Conservation (phyloP, 2,888 invertebrate genomes). For the Pollenia labialis region DNA sequence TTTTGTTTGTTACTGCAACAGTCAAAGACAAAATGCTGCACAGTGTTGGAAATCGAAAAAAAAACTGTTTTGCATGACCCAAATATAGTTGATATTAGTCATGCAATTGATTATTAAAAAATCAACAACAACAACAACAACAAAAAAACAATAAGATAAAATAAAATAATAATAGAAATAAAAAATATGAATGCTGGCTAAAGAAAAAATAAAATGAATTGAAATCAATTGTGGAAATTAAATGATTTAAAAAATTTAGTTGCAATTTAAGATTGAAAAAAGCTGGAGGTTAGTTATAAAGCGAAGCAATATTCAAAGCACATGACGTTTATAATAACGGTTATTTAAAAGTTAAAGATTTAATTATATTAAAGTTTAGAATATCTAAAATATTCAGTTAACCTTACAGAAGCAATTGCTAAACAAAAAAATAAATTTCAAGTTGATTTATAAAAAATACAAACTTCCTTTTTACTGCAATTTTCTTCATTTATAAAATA, state of each 20-base stretch:
- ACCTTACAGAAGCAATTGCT: too few species aligned
- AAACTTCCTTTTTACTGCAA: neutral
- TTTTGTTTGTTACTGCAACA: neutral
- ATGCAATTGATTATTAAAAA: conserved; percentile 71
- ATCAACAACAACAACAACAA: conserved; percentile 30
- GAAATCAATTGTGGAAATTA: conserved; percentile 6
- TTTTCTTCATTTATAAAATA: neutral
- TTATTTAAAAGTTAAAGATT: neutral
- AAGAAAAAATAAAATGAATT: conserved; percentile 22
- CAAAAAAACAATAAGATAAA: conserved; percentile 19
- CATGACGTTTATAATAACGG: neutral
- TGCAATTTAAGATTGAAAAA: neutral
- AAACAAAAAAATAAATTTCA: too few species aligned
- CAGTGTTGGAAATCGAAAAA: conserved; percentile 7
- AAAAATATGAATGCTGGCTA: conserved; percentile 35
- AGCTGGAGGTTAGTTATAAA: neutral
- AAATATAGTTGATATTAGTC: conserved; percentile 73
- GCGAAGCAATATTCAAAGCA: neutral
- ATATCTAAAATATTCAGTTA: too few species aligned
- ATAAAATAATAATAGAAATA: conserved; percentile 36
- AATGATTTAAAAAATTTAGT: neutral
- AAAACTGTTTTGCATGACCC: conserved; percentile 72
- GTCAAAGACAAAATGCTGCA: conserved; percentile 7
- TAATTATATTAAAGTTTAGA: neutral
- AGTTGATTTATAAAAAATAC: too few species aligned